Conservation (phyloP, 2,888 invertebrate genomes). For the Meandrusa payeni region DNA sequence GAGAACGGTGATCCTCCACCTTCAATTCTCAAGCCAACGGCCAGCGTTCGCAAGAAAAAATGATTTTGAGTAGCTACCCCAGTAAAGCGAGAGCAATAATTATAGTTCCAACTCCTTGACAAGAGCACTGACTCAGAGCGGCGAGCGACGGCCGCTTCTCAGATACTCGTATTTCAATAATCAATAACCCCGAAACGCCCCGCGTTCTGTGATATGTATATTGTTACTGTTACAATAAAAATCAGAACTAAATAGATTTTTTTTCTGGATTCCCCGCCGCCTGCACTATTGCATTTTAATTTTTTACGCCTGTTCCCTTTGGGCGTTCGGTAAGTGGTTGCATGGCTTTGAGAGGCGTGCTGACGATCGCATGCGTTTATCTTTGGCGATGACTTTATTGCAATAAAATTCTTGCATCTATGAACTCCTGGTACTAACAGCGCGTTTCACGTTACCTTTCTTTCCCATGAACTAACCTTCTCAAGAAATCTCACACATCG, state of each 20-base stretch:
- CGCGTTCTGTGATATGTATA: slow-evolving; percentile 80
- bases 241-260: slow-evolving; percentile 55
- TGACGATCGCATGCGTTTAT: slow-evolving; percentile 68
- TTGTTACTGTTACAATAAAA: slow-evolving; percentile 80
- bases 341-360: slow-evolving; percentile 72
- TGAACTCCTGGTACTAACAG: slow-evolving; percentile 12
- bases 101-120: slow-evolving; percentile 48
- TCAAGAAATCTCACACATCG: slow-evolving; percentile 1
- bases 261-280: slow-evolving; percentile 57
- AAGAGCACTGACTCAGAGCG: slow-evolving; percentile 59
- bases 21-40: slow-evolving; percentile 74
- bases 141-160: slow-evolving; percentile 57
- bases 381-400: slow-evolving; percentile 42
- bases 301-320: slow-evolving; percentile 47
- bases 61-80: slow-evolving; percentile 49
- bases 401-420: slow-evolving; percentile 40
- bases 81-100: slow-evolving; percentile 48
- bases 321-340: slow-evolving; percentile 63
- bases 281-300: slow-evolving; percentile 44
- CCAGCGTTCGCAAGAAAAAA: slow-evolving; percentile 78
- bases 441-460: slow-evolving; percentile 3
- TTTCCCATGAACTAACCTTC: not conserved
- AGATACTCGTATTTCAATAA: slow-evolving; percentile 49
- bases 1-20: slow-evolving; percentile 78
- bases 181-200: slow-evolving; percentile 74